Evolutionary conservation across 2,113 vertebrate species (phyloP).

Genomic region (Cryptotis parvus): DNA sequence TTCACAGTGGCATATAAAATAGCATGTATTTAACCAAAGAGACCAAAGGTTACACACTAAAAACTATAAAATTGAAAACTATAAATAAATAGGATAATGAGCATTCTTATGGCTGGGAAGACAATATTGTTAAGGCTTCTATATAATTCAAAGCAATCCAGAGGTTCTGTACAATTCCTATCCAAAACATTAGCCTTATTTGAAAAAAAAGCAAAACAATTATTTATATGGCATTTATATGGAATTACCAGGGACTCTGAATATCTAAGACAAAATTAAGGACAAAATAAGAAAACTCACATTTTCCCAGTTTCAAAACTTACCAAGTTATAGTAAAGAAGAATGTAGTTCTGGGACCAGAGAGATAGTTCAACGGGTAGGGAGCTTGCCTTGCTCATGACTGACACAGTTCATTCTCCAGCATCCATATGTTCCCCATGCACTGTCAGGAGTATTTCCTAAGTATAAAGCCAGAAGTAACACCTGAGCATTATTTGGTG

Average conservation of each 20-base stretch:
- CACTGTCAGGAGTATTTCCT: too few species aligned
- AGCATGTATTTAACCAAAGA: conserved; percentile 35
- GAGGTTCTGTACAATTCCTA: not conserved
- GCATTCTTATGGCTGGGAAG: not conserved
- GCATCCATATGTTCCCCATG: too few species aligned
- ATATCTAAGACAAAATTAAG: not conserved
- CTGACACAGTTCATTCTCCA: too few species aligned
- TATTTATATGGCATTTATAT: not conserved
- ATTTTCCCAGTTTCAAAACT: not conserved
- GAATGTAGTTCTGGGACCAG: not conserved
- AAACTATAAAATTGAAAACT: conserved; percentile 13
- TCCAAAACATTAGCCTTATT: not conserved
- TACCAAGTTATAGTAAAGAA: not conserved
- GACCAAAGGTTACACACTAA: not conserved
- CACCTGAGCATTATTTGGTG: too few species aligned
- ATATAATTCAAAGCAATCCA: not conserved
- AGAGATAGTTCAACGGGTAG: too few species aligned
- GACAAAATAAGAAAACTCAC: not conserved
- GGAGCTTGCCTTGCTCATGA: too few species aligned
- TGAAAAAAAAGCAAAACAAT: not conserved
- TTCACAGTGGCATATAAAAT: not conserved
- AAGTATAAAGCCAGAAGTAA: too few species aligned
- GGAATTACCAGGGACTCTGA: not conserved
- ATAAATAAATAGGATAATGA: not conserved
- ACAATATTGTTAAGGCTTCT: not conserved